Base-by-base conservation (phyloP, 2,797 vertebrate species). In the Pangasius djambal region DNA sequence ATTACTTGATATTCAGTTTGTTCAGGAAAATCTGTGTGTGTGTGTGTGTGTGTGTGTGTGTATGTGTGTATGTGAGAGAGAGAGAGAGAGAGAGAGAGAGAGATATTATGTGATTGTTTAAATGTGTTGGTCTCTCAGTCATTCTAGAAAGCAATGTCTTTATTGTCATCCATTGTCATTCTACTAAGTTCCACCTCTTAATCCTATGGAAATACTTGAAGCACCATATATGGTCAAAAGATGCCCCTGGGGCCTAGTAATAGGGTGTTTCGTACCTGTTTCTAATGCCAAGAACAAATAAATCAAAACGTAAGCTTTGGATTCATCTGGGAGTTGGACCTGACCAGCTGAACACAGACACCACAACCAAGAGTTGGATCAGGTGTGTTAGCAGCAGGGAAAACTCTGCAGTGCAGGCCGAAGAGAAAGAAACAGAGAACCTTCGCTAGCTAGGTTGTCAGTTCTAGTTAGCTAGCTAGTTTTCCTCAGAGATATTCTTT, bases 1-100 rank as follows among this genome's bases (percentile, higher is more conserved):
- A 55, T 79, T 57, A 34, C 50, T 57, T 34, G 77, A 57, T 57
- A 79, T 79, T 79, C 77, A 57, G n/a, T 55, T 79, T 79, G 77
- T 34, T 79, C n/a, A 57, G 52, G 50, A 55, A 57, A 34, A 57
- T 57, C 16, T 79, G 0, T 2, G 18, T 72, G 18, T 40, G 20
- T 4, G 37, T 20, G 18, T 40, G 1, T 70, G 31, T 37, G 40
- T 40, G 40, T 40, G 40, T 40, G 40, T 40, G 37, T 1, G 31
- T 70, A 16, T 37, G 18, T 4, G 34, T 18, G 16, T 37, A 0
- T 69, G 31, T 34, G 44, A 44, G 44, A 44, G 44, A 44, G 44
- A 44, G 44, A 44, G 44, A 44, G 37, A 75, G 72, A 72, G 70
- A 72, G 70, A 72, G 70, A 72, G 72, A 55, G n/a, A 55, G 28